Conservation (phyloP, 2,797 vertebrate species). For the Chrysocyon brachyurus region DNA sequence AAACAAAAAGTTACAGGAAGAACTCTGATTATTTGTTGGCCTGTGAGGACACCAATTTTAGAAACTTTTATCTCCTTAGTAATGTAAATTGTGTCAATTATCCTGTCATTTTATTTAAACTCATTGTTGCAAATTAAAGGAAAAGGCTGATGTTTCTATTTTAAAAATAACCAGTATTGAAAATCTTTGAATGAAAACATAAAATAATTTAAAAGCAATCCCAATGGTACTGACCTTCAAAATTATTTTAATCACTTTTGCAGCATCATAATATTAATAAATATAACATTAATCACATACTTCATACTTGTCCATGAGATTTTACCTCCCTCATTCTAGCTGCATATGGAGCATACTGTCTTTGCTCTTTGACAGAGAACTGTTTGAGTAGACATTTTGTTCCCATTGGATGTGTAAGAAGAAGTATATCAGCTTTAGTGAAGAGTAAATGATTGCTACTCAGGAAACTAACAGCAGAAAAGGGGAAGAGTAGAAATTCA, state of each 20-base stretch:
- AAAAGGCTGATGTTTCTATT: not conserved
- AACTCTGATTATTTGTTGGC: not conserved
- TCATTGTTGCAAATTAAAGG: not conserved
- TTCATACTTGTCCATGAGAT: slow-evolving; percentile 44
- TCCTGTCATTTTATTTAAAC: not conserved
- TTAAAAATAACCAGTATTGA: not conserved
- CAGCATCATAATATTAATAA: not conserved
- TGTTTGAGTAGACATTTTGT: slow-evolving; percentile 50
- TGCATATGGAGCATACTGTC: slow-evolving; percentile 8
- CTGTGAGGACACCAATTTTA: not conserved
- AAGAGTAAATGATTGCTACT: slow-evolving; percentile 10
- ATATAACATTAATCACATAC: not conserved
- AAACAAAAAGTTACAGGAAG: slow-evolving; percentile 23
- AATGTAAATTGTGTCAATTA: not conserved
- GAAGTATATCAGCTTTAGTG: slow-evolving; percentile 12
- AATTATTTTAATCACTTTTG: slow-evolving; percentile 34
- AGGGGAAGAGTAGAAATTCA: not conserved
- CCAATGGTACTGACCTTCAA: not conserved
- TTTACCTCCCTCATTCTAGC: slow-evolving; percentile 31
- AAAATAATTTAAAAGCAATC: slow-evolving; percentile 55
- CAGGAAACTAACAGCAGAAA: slow-evolving; percentile 28
- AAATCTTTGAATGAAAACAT: slow-evolving; percentile 24
- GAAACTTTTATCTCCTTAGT: not conserved
- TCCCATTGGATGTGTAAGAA: slow-evolving; percentile 34
- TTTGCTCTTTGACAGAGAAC: slow-evolving; percentile 58